phyloP scores from a whole-genome alignment of 2,797 vertebrate species.

The Dendrocincla tyrannina region DNA sequence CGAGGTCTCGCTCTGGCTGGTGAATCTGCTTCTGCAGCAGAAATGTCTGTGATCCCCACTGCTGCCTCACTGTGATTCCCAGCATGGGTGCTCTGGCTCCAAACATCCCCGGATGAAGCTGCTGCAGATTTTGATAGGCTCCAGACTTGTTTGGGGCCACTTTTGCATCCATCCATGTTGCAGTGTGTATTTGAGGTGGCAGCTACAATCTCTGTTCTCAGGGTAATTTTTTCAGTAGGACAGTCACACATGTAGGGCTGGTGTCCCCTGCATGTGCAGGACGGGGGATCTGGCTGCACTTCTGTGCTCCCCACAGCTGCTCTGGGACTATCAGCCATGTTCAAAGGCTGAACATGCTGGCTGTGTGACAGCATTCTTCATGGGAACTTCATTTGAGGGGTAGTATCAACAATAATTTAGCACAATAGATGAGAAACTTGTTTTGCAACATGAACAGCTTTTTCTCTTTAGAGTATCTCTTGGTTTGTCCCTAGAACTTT shows the following conservation, averaged over 20 bases:
- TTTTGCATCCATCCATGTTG: neutral
- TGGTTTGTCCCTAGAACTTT: neutral
- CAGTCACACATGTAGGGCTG: neutral
- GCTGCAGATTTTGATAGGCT: neutral
- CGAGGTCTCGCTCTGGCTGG: neutral
- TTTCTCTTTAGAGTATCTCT: neutral
- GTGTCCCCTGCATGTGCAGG: rapidly evolving
- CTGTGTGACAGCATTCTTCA: neutral
- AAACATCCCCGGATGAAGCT: neutral
- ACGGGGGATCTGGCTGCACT: neutral
- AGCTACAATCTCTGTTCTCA: neutral
- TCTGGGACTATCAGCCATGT: neutral
- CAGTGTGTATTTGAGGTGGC: neutral
- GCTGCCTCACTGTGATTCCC: neutral
- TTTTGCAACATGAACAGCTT: neutral
- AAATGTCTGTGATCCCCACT: neutral
- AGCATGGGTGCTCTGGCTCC: neutral
- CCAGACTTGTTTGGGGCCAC: neutral
- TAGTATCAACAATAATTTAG: neutral
- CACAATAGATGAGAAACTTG: neutral
- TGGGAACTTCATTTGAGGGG: neutral
- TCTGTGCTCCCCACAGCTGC: neutral
- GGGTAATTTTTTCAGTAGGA: neutral
- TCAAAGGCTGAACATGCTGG: neutral
- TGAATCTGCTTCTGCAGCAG: neutral